Percentiles rank a stretch among this genome's conserved stretches.
Evolutionary conservation across 2,797 vertebrate species (phyloP).

Genomic region (Petrocephalus sullivani): DNA sequence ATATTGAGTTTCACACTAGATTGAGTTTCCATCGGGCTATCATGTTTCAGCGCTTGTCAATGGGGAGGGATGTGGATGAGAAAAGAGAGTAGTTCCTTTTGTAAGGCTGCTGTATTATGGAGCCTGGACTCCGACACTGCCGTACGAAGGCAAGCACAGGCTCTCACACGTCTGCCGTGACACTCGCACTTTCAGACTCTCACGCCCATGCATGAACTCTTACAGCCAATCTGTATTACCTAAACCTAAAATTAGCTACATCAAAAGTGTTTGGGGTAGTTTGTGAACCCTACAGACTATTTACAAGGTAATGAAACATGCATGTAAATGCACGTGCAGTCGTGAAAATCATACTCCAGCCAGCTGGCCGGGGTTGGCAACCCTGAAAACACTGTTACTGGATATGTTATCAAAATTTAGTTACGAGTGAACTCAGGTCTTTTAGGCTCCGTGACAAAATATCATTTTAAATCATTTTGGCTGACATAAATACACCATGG

Average conservation of each 20-base stretch:
- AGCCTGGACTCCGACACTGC: neutral
- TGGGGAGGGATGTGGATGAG: neutral
- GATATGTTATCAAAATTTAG: too few species aligned
- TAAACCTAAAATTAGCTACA: neutral
- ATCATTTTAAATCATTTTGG: too few species aligned
- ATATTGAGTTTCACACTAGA: neutral
- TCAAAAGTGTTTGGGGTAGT: neutral
- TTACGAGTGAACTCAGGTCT: too few species aligned
- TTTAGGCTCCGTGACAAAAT: too few species aligned
- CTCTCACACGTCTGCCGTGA: too few species aligned
- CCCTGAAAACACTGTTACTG: too few species aligned
- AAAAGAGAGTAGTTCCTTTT: neutral
- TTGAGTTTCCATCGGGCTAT: accelerated
- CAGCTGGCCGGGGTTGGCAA: too few species aligned
- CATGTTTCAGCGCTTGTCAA: neutral
- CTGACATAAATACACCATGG: too few species aligned
- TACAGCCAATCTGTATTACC: neutral
- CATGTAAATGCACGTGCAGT: neutral
- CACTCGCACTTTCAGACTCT: neutral
- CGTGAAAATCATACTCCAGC: neutral
- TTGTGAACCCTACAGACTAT: neutral
- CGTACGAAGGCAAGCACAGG: neutral
- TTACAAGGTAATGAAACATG: neutral
- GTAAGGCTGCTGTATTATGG: neutral
- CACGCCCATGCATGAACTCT: neutral